phyloP scores from a whole-genome alignment of 2,797 vertebrate genomes.

The Columba guinea region DNA sequence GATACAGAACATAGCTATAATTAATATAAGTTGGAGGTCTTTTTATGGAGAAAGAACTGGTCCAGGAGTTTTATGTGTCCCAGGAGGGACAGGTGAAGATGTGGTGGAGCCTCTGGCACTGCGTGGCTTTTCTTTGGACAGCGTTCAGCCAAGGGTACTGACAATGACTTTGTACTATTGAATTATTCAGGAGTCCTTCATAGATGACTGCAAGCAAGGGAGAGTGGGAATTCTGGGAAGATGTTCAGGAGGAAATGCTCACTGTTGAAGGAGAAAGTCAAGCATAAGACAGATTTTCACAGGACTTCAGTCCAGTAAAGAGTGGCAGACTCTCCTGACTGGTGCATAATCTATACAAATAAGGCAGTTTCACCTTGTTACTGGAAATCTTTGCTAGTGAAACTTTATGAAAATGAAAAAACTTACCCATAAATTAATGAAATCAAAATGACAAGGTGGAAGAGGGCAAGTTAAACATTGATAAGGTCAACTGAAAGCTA shows the following conservation, averaged over 20 bases:
- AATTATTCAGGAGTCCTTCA: slow-evolving; percentile 54
- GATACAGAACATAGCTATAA: neutral
- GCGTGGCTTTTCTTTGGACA: neutral
- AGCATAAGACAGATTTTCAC: neutral
- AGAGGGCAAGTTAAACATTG: neutral
- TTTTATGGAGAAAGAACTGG: neutral
- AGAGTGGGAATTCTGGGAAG: neutral
- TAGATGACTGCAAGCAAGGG: neutral
- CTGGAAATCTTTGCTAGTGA: neutral
- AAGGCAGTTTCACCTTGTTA: neutral
- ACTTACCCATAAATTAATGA: neutral
- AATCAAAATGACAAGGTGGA: neutral
- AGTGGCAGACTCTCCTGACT: fast-evolving
- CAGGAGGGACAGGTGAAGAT: neutral
- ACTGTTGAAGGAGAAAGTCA: neutral
- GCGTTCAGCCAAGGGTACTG: neutral
- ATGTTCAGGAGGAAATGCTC: neutral
- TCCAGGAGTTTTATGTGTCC: neutral
- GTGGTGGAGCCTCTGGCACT: neutral
- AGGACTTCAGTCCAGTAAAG: neutral
- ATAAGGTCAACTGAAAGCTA: neutral
- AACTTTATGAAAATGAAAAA: neutral
- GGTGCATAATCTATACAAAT: neutral
- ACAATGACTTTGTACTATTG: neutral
- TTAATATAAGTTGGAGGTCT: neutral